Evolutionary conservation across 2,888 invertebrate species (phyloP), one percentile per base, ranked within the genome.

Genomic region (Drosophila sordidapex): DNA sequence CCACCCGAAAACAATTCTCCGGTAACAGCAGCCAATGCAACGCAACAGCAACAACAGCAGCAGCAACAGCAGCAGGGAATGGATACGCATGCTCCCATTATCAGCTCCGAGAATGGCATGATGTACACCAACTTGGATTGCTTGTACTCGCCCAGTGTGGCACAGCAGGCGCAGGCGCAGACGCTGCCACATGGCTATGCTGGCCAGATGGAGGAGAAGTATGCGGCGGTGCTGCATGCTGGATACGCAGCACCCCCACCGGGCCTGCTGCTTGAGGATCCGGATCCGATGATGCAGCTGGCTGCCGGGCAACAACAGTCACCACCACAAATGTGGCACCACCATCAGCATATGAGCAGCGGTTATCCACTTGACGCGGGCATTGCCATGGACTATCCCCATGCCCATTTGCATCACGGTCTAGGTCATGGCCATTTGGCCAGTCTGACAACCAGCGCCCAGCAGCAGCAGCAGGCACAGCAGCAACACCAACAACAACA

Each of bases 121-220:
- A 97, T 97, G 92, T 98, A 98, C 92, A 98, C 98, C 1, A 98
- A 98, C 92, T 93, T 98, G 85, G 98, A 98, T 93, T 97, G 97
- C 88, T 87, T 94, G 49, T 94, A 94, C 52, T 94, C 94, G 75
- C 94, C 94, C 0, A 72, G 65, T 46, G 79, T 66, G 40, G 68
- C 82, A 8, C 89, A 83, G 49, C 79, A 79, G 64, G 21, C 40
- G 38, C 57, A 51, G 51, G 51, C 51, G 63, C 79, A 88, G 74
- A 79, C 79, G 46, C 82, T 84, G 52, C 76, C 81, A 1, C 90
- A 84, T 65, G 79, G 78, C 43, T 89, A 90, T 82, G 73, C 70
- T 46, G 71, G 64, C 1, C 80, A 93, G 91, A 70, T 89, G 51
- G 90, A 91, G 65, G 93, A 92, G 46, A 93, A 93, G 62, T 93